A percentile compares a stretch with the other conserved stretches of the same genome.
Conservation (phyloP, 2,888 invertebrate species). For the Tyria jacobaeae region DNA sequence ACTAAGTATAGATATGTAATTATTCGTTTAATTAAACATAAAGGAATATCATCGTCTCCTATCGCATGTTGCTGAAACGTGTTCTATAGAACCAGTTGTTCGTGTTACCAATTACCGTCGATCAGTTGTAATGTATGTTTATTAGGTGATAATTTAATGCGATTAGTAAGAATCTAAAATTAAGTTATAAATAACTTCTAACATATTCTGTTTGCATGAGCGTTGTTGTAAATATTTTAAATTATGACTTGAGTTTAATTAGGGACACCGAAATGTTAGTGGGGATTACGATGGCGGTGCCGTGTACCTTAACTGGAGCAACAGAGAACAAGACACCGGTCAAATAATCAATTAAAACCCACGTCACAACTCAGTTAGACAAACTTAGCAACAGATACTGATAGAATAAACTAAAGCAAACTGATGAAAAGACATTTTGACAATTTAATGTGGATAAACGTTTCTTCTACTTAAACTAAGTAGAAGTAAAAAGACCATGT, state of each 20-base stretch:
- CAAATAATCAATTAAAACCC: conserved; percentile 41
- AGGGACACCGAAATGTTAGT: conserved; percentile 34
- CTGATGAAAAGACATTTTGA: background rate
- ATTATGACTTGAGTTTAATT: conserved; percentile 44
- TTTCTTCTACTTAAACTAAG: background rate
- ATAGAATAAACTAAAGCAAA: background rate
- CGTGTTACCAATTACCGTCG: conserved; percentile 47
- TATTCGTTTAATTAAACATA: conserved; percentile 44
- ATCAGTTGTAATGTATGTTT: conserved; percentile 37
- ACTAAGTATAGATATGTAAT: conserved; percentile 30
- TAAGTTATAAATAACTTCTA: conserved; percentile 29
- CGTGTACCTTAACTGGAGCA: conserved; percentile 31
- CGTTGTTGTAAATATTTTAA: conserved; percentile 53
- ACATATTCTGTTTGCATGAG: conserved; percentile 20
- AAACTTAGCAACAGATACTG: background rate
- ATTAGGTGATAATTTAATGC: conserved; percentile 45
- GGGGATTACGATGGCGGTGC: conserved; percentile 33
- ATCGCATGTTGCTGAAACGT: conserved; percentile 40
- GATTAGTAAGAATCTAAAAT: conserved; percentile 30
- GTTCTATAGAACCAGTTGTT: conserved; percentile 38
- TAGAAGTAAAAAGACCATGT: no score
- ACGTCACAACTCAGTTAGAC: conserved; percentile 22
- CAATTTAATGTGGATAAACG: background rate
- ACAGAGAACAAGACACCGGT: conserved; percentile 30
- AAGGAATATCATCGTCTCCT: conserved; percentile 38